Base-by-base conservation (phyloP, 1,140 invertebrate genomes). In the Drosophila miranda region DNA sequence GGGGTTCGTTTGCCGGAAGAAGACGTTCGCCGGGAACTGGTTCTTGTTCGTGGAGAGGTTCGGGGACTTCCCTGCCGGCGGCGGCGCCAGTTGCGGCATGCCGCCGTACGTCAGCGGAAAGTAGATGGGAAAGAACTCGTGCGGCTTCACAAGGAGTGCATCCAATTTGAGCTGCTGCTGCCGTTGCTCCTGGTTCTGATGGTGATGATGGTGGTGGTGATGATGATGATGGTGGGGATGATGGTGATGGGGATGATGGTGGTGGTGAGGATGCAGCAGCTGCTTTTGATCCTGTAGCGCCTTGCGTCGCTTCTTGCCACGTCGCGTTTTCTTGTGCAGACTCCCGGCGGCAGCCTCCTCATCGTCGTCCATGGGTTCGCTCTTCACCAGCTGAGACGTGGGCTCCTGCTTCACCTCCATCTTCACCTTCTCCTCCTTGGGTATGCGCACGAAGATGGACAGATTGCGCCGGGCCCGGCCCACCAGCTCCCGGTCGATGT, bases 401-500 rank as follows among this genome's bases (percentile, higher is more conserved):
- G 13, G 5, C 14, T 69, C 69, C 28, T 49, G 28, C 7, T 59
- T 77, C 2, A 30, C 16, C 7, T 70, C 67, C 34, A 21, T n/a
- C 48, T 54, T 58, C 21, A 54, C 16, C 3, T 55, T 46, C 44
- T 78, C 73, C 30, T 78, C 76, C 16, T 60, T 57, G 45, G 90
- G 90, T 48, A 91, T 89, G 8, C 88, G 77, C 48, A 91, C 90
- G 57, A 81, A 90, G 42, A 91, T 83, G 6, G 82, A 82, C 0
- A 91, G 51, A 58, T 91, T 91, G 4, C 81, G 71, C 2, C 89
- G 73, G 0, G 90, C 90, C 0, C 82, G 72, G 82, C 94, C 93
- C 74, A 99, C 96, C 54, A 99, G 92, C 60, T 95, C 94, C 34
- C 94, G 92, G 92, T 99, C 99, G 82, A 99, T 99, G 90, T 99